Conservation (phyloP, 2,888 invertebrate species). For the Byasa hedistus region DNA sequence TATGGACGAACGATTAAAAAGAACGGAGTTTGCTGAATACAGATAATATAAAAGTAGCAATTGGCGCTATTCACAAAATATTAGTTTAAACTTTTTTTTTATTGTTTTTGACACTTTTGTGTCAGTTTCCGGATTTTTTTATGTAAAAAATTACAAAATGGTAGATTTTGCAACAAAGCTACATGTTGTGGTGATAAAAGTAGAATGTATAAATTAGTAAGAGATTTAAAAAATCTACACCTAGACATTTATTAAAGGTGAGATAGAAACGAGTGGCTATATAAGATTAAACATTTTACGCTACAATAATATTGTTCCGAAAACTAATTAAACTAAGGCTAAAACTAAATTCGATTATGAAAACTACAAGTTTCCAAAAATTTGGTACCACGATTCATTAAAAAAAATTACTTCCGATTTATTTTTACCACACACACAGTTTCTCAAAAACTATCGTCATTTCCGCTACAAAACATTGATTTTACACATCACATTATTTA, state of each 20-base stretch:
- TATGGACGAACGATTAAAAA: no score
- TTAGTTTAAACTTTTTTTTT: neutral
- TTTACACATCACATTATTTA: slow-evolving; percentile 26
- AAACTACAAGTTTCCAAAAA: neutral
- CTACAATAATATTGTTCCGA: neutral
- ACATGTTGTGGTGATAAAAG: neutral
- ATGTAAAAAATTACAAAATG: slow-evolving; percentile 28
- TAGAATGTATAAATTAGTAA: neutral
- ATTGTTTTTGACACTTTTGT: no score
- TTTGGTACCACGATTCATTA: neutral
- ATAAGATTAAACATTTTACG: neutral
- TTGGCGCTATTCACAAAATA: slow-evolving; percentile 28
- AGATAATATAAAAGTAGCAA: neutral
- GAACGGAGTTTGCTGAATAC: no score
- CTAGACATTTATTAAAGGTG: slow-evolving; percentile 2
- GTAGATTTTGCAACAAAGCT: no score
- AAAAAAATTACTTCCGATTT: neutral
- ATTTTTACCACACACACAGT: neutral
- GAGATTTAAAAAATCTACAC: slow-evolving; percentile 4
- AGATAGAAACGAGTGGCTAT: neutral
- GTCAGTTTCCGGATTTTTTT: neutral
- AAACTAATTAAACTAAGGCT: neutral
- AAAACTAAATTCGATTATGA: neutral
- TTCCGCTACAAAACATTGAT: slow-evolving; percentile 22
- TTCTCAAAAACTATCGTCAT: slow-evolving; percentile 2